Evolutionary conservation across 2,113 vertebrate genomes (phyloP).

Genomic region (Oryzias woworae): DNA sequence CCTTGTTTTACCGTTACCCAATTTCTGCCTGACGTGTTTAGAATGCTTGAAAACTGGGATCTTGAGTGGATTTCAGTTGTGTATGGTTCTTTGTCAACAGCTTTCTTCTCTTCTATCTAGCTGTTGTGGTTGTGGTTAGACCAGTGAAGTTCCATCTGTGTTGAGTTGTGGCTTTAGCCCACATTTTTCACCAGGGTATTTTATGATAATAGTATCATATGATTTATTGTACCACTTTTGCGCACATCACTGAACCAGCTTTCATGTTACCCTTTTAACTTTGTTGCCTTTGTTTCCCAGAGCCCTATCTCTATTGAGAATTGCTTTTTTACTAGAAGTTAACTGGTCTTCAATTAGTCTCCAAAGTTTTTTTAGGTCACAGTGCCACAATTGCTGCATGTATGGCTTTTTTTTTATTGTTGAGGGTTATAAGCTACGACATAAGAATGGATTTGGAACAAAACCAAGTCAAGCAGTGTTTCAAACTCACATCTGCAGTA

Average conservation of each 20-base stretch:
- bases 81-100: neutral
- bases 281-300: too few species aligned
- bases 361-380: neutral
- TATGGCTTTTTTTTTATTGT: neutral
- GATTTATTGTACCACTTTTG: conserved; percentile 8
- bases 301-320: too few species aligned
- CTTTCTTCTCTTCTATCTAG: neutral
- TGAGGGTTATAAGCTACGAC: neutral
- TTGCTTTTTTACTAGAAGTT: neutral
- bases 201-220: conserved; percentile 13
- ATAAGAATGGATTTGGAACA: too few species aligned
- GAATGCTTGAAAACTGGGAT: neutral
- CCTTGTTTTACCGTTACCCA: neutral
- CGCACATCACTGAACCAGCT: too few species aligned
- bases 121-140: conserved; percentile 13
- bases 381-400: neutral
- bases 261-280: too few species aligned
- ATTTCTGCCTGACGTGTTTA: neutral
- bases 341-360: neutral
- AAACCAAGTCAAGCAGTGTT: neutral
- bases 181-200: conserved; percentile 21
- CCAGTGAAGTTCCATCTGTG: neutral
- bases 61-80: neutral
- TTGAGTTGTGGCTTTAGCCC: conserved; percentile 14
- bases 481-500: conserved; percentile 2